phyloP scores from a whole-genome alignment of 2,113 vertebrate species.

The Poeciliopsis occidentalis region DNA sequence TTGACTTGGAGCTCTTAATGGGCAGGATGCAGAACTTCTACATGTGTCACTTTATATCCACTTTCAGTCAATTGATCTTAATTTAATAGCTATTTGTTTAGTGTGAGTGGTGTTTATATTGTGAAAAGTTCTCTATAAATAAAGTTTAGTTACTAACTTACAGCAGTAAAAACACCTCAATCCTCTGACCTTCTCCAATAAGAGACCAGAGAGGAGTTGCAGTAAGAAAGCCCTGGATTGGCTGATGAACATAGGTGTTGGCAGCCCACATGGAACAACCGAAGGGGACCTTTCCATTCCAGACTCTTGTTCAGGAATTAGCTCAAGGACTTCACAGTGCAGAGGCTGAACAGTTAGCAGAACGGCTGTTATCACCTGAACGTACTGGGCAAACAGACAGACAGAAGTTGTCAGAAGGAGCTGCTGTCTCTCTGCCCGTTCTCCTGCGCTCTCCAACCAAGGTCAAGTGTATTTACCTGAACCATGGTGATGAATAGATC shows the following conservation, averaged over 20 bases:
- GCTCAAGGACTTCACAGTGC: conserved; percentile 7
- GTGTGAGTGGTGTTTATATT: neutral
- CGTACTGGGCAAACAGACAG: neutral
- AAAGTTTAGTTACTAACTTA: neutral
- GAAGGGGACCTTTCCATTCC: conserved; percentile 2
- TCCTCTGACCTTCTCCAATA: conserved; percentile 31
- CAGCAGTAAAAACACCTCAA: neutral
- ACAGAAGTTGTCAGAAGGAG: neutral
- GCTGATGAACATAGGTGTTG: conserved; percentile 39
- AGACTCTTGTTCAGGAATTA: conserved; percentile 3
- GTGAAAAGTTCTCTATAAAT: neutral
- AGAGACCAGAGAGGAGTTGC: conserved; percentile 3
- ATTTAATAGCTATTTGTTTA: too few species aligned
- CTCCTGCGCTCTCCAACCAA: conserved; percentile 19
- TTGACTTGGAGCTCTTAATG: too few species aligned
- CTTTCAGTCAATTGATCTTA: too few species aligned
- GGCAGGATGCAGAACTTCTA: too few species aligned
- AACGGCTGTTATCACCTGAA: neutral
- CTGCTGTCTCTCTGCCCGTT: conserved; percentile 26
- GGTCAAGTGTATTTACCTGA: conserved; percentile 16
- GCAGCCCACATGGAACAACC: conserved; percentile 36
- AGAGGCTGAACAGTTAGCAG: neutral
- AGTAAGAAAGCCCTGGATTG: conserved; percentile 34
- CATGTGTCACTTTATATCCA: too few species aligned
- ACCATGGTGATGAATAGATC: conserved; percentile 11